Evolutionary conservation across 2,113 vertebrate species (phyloP).

Genomic region (Sorex fumeus): DNA sequence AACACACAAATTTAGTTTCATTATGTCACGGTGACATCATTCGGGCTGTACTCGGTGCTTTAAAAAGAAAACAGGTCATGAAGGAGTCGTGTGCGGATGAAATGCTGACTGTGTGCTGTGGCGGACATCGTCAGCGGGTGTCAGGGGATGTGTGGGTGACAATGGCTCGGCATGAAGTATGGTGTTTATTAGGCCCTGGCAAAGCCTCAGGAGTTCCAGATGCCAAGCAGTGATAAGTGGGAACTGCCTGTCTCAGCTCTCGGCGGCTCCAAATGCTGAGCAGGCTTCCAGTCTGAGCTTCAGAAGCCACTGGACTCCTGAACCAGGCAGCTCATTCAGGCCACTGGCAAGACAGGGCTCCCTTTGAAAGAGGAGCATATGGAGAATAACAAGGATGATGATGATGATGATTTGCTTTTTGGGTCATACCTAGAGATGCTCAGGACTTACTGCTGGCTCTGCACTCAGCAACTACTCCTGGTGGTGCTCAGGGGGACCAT

Average conservation of each 20-base stretch:
- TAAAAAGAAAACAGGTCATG: conserved; percentile 61
- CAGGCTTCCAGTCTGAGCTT: neutral
- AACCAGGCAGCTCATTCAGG: neutral
- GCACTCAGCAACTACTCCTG: too few relatives aligned
- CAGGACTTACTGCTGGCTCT: too few relatives aligned
- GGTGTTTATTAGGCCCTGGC: conserved; percentile 80
- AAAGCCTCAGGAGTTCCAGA: conserved; percentile 56
- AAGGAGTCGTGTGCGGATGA: conserved; percentile 49
- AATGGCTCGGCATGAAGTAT: conserved; percentile 70
- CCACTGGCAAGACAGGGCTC: neutral
- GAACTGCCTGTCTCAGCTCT: conserved; percentile 73
- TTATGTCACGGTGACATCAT: conserved; percentile 48
- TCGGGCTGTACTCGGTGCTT: neutral
- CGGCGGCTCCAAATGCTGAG: conserved; percentile 1
- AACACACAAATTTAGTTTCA: neutral
- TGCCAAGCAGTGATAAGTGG: conserved; percentile 69
- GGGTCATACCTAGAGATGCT: too few relatives aligned
- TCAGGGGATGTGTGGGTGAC: conserved; percentile 67
- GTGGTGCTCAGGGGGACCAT: too few relatives aligned
- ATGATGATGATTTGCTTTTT: too few relatives aligned
- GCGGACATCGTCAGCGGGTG: neutral
- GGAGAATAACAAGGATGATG: too few relatives aligned
- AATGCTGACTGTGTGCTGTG: conserved; percentile 68
- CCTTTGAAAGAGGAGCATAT: neutral
- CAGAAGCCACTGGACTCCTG: conserved; percentile 16